phyloP scores from a whole-genome alignment of 2,888 invertebrate genomes.

The Erpobdella octoculata region DNA sequence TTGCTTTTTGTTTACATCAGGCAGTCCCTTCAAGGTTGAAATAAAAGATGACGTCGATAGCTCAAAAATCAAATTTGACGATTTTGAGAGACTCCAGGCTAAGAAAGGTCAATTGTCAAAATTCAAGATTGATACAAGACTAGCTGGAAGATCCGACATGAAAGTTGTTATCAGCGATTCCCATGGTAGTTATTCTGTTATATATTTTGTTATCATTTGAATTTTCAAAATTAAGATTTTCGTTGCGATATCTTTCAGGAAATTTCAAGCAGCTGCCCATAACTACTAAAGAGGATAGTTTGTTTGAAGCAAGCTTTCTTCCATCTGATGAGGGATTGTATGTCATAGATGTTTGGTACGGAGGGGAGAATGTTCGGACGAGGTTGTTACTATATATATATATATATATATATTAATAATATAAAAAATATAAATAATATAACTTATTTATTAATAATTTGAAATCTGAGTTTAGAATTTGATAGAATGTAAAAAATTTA shows the following conservation, averaged over 20 bases:
- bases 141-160: conserved; percentile 5
- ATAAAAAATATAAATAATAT: not conserved
- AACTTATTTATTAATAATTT: not conserved
- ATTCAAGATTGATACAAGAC: conserved; percentile 13
- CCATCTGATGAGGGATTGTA: conserved; percentile 25
- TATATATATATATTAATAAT: not conserved
- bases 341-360: conserved; percentile 24
- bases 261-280: conserved; percentile 1
- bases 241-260: not conserved
- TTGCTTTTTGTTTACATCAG: not conserved
- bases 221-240: not conserved
- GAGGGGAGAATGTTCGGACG: conserved; percentile 5
- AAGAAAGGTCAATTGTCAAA: conserved; percentile 13
- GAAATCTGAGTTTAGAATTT: too few relatives aligned
- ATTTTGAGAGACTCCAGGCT: conserved; percentile 8
- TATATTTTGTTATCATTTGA: not conserved
- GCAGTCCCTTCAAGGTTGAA: conserved; percentile 21
- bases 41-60: conserved; percentile 20
- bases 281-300: not conserved
- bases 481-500: too few relatives aligned
- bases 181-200: not conserved
- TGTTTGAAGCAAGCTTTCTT: conserved; percentile 11
- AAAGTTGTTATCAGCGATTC: conserved; percentile 16
- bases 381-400: conserved; percentile 2
- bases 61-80: conserved; percentile 19